Evolutionary conservation across 2,797 vertebrate species (phyloP), one percentile per base, ranked within the genome.

Genomic region (Moxostoma hubbsi): DNA sequence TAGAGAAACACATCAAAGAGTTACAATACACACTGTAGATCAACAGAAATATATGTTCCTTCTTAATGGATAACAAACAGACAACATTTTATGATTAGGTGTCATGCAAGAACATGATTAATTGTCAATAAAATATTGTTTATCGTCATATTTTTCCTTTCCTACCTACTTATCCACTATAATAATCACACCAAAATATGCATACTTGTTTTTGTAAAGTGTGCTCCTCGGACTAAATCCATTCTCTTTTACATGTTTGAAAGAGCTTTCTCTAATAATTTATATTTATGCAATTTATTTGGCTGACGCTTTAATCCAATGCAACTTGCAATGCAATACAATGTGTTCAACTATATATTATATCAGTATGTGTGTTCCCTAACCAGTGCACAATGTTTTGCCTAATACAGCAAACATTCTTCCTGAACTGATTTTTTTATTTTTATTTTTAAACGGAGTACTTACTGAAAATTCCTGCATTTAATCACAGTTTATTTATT

Each of bases 21-120:
- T 62, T 73, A 51, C 43, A 9, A 62, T 62, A 62, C 12, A 13
- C 12, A 36, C 46, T 7, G 16, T 24, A 5, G 18, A 43, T 73
- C 18, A 51, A 10, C 47, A 36, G 57, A 62, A 62, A 62, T 59
- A 24, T 11, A 53, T 51, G 18, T n/a, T 43, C 10, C 18, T 11
- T 68, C 18, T 43, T 45, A 24, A 55, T 9, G 50, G 57, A 50
- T 72, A 66, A 18, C 46, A 59, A 8, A 7, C 70, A 72, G 45
- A 72, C 57, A 10, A 47, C 54, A 49, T 45, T 70, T 11, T 13
- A 58, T 59, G 11, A 50, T 5, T n/a, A 6, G n/a, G 0, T 71
- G n/a, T 45, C 36, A 55, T 57, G 55, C 15, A 24, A 15, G n/a
- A 7, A 57, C 46, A 16, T 18, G 9, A 10, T 58, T 10, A 57